A percentile compares a stretch with the other conserved stretches of the same genome.
These are phyloP conservation scores for Centropus bengalensis DNA, from an alignment of 2,113 vertebrate species.

Conservation along the genomic window DNA sequence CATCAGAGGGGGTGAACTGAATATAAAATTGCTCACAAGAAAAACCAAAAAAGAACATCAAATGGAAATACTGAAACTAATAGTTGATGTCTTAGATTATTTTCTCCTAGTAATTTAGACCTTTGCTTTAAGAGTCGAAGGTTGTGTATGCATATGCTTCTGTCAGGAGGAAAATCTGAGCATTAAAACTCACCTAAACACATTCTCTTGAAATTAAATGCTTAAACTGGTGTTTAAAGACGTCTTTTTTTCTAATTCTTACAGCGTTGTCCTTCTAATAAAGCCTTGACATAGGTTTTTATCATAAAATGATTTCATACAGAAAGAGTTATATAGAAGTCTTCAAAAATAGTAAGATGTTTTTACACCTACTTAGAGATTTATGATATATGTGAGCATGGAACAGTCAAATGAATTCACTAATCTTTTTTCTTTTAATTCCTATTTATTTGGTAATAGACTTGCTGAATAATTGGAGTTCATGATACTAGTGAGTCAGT, in stretches of 20 bases:
- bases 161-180: background rate
- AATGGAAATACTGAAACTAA: background rate
- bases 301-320: background rate
- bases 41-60: background rate
- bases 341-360: background rate
- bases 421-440: background rate
- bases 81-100: background rate
- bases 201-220: background rate
- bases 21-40: background rate
- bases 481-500: background rate
- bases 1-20: background rate
- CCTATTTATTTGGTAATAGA: background rate
- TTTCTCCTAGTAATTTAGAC: background rate
- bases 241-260: background rate
- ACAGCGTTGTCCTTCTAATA: background rate
- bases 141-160: fast-evolving
- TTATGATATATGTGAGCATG: background rate
- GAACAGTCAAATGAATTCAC: background rate
- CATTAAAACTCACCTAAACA: background rate
- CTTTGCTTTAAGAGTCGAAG: background rate
- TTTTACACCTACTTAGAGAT: background rate
- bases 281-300: background rate
- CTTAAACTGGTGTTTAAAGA: background rate
- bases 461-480: background rate
- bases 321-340: background rate